Percentiles rank a stretch among this genome's conserved stretches.
These are phyloP conservation scores for Melieria picta DNA, from an alignment of 2,888 invertebrate genomes.

Conservation along the genomic window DNA sequence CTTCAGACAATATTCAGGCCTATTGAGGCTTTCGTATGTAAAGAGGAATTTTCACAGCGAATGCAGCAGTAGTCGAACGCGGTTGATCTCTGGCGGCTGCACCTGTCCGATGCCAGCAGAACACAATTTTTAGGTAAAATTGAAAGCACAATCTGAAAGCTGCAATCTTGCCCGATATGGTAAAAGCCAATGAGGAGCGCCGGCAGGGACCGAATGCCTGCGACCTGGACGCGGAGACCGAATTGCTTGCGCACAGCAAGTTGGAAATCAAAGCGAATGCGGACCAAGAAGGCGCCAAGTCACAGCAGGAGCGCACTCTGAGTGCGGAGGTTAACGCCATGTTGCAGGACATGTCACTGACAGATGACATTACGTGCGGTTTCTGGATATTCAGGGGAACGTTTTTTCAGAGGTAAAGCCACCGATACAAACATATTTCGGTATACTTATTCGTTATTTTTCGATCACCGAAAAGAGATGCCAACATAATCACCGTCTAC, in stretches of 20 bases:
- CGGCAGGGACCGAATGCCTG: too few relatives aligned
- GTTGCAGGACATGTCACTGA: conserved; percentile 66
- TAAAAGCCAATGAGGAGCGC: too few relatives aligned
- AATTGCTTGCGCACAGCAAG: background rate
- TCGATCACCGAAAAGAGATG: background rate
- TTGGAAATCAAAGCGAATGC: background rate
- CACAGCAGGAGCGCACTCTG: conserved; percentile 55
- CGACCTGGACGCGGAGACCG: background rate
- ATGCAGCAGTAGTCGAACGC: too few relatives aligned
- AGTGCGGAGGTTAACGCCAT: conserved; percentile 66
- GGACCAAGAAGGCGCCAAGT: conserved; percentile 44
- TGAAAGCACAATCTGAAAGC: too few relatives aligned
- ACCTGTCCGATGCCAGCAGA: too few relatives aligned
- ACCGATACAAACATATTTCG: background rate
- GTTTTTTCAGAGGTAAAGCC: conserved; percentile 68
- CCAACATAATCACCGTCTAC: too few relatives aligned
- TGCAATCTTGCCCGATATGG: too few relatives aligned
- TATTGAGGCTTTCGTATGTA: too few relatives aligned
- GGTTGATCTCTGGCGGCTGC: too few relatives aligned
- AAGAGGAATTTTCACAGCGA: too few relatives aligned
- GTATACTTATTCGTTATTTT: background rate
- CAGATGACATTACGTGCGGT: conserved; percentile 73
- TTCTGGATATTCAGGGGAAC: conserved; percentile 70
- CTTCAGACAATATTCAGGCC: too few relatives aligned
- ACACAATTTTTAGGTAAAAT: too few relatives aligned